Conservation (phyloP, 1,140 invertebrate species). For the Cotesia typhae region DNA sequence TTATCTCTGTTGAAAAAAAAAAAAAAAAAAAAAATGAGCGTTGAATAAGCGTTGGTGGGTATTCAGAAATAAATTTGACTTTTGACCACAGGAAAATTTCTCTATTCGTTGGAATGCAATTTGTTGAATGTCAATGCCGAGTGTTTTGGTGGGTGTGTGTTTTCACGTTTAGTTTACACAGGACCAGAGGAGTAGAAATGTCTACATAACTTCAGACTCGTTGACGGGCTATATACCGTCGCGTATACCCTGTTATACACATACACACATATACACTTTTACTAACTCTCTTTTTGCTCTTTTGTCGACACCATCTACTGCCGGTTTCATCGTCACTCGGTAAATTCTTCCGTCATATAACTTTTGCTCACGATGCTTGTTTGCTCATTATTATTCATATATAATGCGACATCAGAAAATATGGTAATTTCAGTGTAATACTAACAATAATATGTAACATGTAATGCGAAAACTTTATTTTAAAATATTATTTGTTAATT, state of each 20-base stretch:
- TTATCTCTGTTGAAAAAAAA: slow-evolving; percentile 6
- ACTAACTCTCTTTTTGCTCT: neutral
- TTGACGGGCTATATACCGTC: neutral
- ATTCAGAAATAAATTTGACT: neutral
- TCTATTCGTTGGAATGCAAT: slow-evolving; percentile 35
- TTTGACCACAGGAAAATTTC: neutral
- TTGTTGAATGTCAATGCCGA: slow-evolving; percentile 34
- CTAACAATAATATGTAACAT: too few species aligned
- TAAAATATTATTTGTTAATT: too few species aligned
- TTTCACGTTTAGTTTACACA: slow-evolving; percentile 4
- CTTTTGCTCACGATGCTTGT: too few species aligned
- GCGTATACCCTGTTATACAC: neutral
- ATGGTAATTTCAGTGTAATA: too few species aligned
- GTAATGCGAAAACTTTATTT: too few species aligned
- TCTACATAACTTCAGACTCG: neutral
- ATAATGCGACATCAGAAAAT: too few species aligned
- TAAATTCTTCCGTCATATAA: too few species aligned
- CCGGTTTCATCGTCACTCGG: too few species aligned
- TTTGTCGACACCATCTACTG: slow-evolving; percentile 1
- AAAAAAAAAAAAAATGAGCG: neutral
- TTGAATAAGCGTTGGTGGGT: too few species aligned
- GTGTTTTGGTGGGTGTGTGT: slow-evolving; percentile 18
- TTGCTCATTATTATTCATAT: too few species aligned
- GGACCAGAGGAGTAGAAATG: neutral
- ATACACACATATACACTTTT: neutral